Percentiles rank a stretch among this genome's conserved stretches.
Evolutionary conservation across 2,888 invertebrate genomes (phyloP).

Genomic region (Mellilla xanthometata): DNA sequence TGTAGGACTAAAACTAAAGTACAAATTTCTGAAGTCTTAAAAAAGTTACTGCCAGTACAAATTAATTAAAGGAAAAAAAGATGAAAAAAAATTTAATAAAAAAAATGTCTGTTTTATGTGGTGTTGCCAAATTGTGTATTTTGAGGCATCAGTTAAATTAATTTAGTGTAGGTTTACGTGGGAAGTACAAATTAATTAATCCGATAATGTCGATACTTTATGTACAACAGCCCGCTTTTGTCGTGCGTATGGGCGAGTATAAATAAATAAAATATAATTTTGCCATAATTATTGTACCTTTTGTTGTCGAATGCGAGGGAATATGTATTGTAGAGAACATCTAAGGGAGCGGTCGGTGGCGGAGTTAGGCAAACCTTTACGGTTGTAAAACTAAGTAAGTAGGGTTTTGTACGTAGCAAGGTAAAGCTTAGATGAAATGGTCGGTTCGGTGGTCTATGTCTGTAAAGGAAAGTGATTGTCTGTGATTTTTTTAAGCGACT

Average conservation of each 20-base stretch:
- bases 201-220: slow-evolving; percentile 34
- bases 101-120: slow-evolving; percentile 64
- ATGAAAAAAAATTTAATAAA: slow-evolving; percentile 29
- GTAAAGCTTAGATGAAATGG: slow-evolving; percentile 77
- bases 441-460: slow-evolving; percentile 79
- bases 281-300: slow-evolving; percentile 37
- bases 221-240: slow-evolving; percentile 53
- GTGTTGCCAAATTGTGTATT: slow-evolving; percentile 78
- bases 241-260: slow-evolving; percentile 26
- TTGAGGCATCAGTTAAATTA: slow-evolving; percentile 65
- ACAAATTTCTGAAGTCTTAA: slow-evolving; percentile 79
- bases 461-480: slow-evolving; percentile 82
- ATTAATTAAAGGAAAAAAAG: slow-evolving; percentile 61
- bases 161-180: slow-evolving; percentile 68
- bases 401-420: slow-evolving; percentile 79
- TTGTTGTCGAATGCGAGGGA: slow-evolving; percentile 49
- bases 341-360: slow-evolving; percentile 51
- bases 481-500: slow-evolving; percentile 84
- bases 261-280: slow-evolving; percentile 16
- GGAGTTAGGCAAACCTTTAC: slow-evolving; percentile 70
- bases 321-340: slow-evolving; percentile 54
- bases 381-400: slow-evolving; percentile 82
- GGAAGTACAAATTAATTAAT: slow-evolving; percentile 61
- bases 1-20: slow-evolving; percentile 67
- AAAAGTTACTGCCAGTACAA: slow-evolving; percentile 79